Evolutionary conservation across 37 sponge, comb jelly and placozoan species (phyloP), one percentile per base, ranked within the genome.

Genomic region (Cliona cf. orientalis): DNA sequence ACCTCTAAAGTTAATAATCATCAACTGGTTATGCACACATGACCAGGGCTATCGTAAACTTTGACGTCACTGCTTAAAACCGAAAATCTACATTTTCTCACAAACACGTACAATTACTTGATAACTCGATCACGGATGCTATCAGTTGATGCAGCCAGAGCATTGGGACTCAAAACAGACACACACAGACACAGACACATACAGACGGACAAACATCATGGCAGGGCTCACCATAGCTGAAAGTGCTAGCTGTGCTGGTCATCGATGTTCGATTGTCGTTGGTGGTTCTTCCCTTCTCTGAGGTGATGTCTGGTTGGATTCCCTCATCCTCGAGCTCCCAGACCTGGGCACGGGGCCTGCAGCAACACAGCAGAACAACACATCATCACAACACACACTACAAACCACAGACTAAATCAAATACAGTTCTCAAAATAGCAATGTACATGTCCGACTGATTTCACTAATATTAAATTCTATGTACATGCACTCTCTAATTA

Each of bases 281-380:
- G n/a, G n/a, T n/a, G n/a, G n/a, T n/a, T n/a, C n/a, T n/a, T n/a
- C n/a, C n/a, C n/a, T n/a, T n/a, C n/a, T n/a, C n/a, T n/a, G 78
- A n/a, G 40, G 73, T 69, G 22, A 77, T 17, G 72, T 85, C 78
- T 23, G 57, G 76, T 46, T 86, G 80, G 5, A 66, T 78, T 1
- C 78, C 71, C 35, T 73, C 87, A 41, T 79, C 72, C 72, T 86
- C 71, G 0, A 61, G 74, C 5, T 55, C 62, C 42, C 78, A 79
- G 42, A 46, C 57, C 2, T 67, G 42, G 19, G 46, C 84, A 2
- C 69, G 44, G 31, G 67, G 76, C 14, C 76, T 75, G 67, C 7
- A 53, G 32, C 14, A 49, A 49, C 53, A 49, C 53, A 19, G 53
- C 14, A 14, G 14, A 49, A 49, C 53, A 49, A 49, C 9, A 49